A percentile compares a stretch with the other conserved stretches of the same genome.
phyloP scores from a whole-genome alignment of 2,888 invertebrate species.

The Pollenia griseotomentosa region DNA sequence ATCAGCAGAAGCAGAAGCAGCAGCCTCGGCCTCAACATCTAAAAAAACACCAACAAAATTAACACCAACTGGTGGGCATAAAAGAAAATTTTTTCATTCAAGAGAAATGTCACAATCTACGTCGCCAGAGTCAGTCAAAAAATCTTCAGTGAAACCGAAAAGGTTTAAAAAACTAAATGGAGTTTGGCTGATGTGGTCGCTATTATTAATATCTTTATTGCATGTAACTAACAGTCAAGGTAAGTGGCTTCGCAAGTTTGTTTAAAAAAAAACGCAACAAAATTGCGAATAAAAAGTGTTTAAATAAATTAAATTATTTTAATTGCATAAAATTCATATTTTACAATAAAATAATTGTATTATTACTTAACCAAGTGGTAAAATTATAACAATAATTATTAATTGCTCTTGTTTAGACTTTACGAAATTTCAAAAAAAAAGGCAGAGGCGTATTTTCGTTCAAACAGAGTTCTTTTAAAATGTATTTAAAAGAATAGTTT shows the following conservation, averaged over 20 bases:
- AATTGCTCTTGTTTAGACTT: conserved; percentile 17
- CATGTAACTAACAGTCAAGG: conserved; percentile 70
- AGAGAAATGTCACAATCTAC: conserved; percentile 61
- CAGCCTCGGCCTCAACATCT: conserved; percentile 2
- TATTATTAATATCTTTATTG: conserved; percentile 60
- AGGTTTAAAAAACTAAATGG: conserved; percentile 22
- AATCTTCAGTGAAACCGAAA: conserved; percentile 35
- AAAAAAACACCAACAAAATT: conserved; percentile 1
- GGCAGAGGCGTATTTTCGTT: conserved; percentile 30
- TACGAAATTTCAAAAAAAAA: conserved; percentile 9
- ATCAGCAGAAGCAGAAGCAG: not conserved
- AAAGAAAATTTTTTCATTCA: conserved; percentile 52
- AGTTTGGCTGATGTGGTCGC: conserved; percentile 58
- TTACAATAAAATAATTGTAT: conserved; percentile 29
- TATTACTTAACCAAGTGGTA: conserved; percentile 50
- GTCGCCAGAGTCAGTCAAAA: conserved; percentile 1
- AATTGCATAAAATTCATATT: conserved; percentile 41
- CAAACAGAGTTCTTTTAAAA: not conserved
- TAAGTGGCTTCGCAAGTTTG: conserved; percentile 54
- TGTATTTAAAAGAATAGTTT: too few species aligned
- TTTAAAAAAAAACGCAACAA: not conserved
- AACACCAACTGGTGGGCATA: conserved; percentile 52
- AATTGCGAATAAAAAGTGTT: conserved; percentile 14
- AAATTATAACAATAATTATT: conserved; percentile 45
- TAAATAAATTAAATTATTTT: conserved; percentile 46